Evolutionary conservation across 2,113 vertebrate species (phyloP).

Genomic region (Panurus biarmicus): DNA sequence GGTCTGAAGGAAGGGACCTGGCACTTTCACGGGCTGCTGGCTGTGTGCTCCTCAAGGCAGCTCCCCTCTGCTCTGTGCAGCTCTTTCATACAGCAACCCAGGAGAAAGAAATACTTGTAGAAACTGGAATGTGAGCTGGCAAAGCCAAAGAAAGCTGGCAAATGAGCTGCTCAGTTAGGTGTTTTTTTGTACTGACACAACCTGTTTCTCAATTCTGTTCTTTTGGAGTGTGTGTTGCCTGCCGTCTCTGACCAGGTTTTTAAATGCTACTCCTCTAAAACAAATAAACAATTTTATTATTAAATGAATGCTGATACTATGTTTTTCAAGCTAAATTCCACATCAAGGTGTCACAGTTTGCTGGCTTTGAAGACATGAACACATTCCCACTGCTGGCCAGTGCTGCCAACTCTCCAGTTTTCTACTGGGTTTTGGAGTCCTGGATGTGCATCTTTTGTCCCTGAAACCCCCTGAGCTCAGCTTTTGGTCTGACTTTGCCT

Average conservation of each 20-base stretch:
- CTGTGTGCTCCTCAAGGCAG: accelerated
- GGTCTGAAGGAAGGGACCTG: not conserved
- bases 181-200: not conserved
- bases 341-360: not conserved
- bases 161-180: not conserved
- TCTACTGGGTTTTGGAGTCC: not conserved
- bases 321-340: not conserved
- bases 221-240: not conserved
- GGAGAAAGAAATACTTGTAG: slow-evolving; percentile 10
- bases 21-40: accelerated
- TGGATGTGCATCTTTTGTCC: not conserved
- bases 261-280: not conserved
- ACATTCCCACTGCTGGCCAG: accelerated
- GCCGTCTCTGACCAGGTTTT: not conserved
- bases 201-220: slow-evolving; percentile 2
- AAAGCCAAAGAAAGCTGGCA: not conserved
- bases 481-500: not conserved
- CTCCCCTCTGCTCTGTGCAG: not conserved
- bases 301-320: not conserved
- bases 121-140: slow-evolving; percentile 5
- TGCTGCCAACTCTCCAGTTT: not conserved
- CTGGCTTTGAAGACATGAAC: not conserved
- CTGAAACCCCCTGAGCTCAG: not conserved
- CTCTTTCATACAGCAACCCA: not conserved
- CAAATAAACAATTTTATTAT: slow-evolving; percentile 37